These are phyloP conservation scores for Microctenopoma steveboyesi DNA, from an alignment of 2,797 vertebrate species.

Conservation along the genomic window DNA sequence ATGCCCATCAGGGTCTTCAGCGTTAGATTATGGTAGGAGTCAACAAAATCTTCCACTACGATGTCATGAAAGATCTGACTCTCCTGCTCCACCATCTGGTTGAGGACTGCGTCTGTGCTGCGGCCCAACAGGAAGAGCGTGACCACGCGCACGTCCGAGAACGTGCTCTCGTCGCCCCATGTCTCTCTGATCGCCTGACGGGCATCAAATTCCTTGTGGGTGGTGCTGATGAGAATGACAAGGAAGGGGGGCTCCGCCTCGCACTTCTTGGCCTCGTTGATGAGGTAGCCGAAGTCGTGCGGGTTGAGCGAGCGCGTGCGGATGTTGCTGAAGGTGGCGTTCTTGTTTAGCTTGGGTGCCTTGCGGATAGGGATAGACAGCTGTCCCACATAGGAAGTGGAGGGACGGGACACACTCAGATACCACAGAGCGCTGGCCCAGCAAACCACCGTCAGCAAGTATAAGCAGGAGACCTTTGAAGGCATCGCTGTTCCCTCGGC, in stretches of 20 bases:
- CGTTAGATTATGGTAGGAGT: conserved; percentile 98
- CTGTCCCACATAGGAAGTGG: conserved; percentile 90
- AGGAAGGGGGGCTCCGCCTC: conserved; percentile 90
- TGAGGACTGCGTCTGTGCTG: conserved; percentile 91
- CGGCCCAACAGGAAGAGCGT: conserved; percentile 94
- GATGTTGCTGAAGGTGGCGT: conserved; percentile 92
- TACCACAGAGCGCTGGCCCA: conserved; percentile 99
- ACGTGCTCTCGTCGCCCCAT: conserved; percentile 96
- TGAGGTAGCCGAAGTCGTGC: conserved; percentile 93
- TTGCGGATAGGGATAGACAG: conserved; percentile 85
- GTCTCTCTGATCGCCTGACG: conserved; percentile 98
- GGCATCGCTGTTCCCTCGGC: conserved; percentile 86
- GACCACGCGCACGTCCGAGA: conserved; percentile 90
- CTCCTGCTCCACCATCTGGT: conserved; percentile 99
- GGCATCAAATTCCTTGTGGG: conserved; percentile 98
- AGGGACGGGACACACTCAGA: conserved; percentile 92
- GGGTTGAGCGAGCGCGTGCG: conserved; percentile 96
- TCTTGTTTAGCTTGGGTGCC: conserved; percentile 84
- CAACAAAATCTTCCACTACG: conserved; percentile 96
- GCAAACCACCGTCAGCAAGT: conserved; percentile 96
- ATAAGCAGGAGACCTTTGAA: conserved; percentile 97
- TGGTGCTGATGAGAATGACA: conserved; percentile 97
- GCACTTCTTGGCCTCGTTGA: conserved; percentile 95
- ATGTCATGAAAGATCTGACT: conserved; percentile 99
- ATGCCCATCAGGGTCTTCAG: conserved; percentile 99